Base-by-base conservation (phyloP, 2,888 invertebrate genomes). In the Thymelicus acteon region DNA sequence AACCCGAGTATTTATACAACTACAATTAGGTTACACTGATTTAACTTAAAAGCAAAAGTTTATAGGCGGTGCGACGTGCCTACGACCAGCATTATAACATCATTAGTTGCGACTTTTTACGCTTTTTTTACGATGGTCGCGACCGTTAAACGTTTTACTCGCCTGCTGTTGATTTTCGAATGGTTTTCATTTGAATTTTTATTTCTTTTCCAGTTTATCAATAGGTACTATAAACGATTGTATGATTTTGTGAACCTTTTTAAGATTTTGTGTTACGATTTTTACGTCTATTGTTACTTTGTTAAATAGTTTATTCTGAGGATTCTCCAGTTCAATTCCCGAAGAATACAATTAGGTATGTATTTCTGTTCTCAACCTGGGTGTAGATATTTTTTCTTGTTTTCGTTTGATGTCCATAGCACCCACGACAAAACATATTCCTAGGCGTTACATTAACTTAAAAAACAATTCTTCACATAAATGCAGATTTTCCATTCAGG, bases 61-160 rank as follows among this genome's bases (percentile, higher is more conserved):
- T 69, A 49, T 54, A 48, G 60, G 39, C 52, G 65, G 24, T 58
- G 40, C 60, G 13, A 71, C 68, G 54, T 52, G 67, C 24, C 67
- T 67, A 52, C 68, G 31, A 10, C 68, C 73, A 69, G 64, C 74
- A 71, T 76, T 77, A 77, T 73, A 76, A 74, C 74, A 73, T 75
- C 76, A 75, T 76, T 77, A 77, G 76, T 72, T 67, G 61, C 4
- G 31, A 67, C 60, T 70, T 75, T 77, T 77, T 74, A 76, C 73
- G 73, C 63, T 57, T 70, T 64, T 75, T 77, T 77, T 76, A 77
- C 75, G 76, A 75, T 65, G 70, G 52, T 67, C 63, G 71, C 61
- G 39, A 72, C 68, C 63, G 71, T 76, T 74, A 76, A 75, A 70
- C 61, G 67, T 67, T 67, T 60, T 61, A 67, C 60, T 67, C 40